phyloP scores from a whole-genome alignment of 2,797 vertebrate genomes.

The Alosa sapidissima region DNA sequence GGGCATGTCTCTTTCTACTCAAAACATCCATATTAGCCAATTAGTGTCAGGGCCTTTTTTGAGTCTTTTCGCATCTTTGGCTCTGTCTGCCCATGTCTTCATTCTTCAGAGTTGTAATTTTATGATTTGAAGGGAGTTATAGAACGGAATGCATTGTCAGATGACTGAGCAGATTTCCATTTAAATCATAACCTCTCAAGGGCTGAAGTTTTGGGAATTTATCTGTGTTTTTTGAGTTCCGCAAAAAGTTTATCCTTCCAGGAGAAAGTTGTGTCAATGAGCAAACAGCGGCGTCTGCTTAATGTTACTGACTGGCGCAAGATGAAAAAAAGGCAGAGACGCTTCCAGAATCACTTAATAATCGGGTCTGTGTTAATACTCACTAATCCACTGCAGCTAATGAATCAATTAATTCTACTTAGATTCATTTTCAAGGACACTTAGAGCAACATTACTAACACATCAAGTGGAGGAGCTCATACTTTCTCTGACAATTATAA shows the following conservation, averaged over 20 bases:
- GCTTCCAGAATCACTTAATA: background rate
- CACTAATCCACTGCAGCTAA: background rate
- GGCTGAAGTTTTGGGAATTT: background rate
- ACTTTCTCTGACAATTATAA: background rate
- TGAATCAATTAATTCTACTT: constrained; percentile 2
- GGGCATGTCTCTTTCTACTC: background rate
- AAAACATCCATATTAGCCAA: background rate
- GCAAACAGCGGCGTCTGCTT: constrained; percentile 2
- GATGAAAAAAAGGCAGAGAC: background rate
- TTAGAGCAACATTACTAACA: background rate
- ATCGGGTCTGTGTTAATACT: background rate
- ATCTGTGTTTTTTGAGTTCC: background rate
- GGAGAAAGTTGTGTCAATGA: background rate
- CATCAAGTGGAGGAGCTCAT: background rate
- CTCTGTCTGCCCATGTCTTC: background rate
- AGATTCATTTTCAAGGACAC: background rate
- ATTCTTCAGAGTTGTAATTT: background rate
- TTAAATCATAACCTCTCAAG: background rate
- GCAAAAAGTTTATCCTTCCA: constrained; percentile 5
- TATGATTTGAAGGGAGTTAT: background rate
- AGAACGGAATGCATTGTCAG: background rate
- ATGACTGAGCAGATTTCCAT: background rate
- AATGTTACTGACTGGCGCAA: constrained; percentile 13
- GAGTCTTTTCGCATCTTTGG: background rate
- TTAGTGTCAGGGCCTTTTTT: background rate